These are phyloP conservation scores for Campoplex nolae DNA, from an alignment of 2,888 invertebrate genomes.

Conservation along the genomic window DNA sequence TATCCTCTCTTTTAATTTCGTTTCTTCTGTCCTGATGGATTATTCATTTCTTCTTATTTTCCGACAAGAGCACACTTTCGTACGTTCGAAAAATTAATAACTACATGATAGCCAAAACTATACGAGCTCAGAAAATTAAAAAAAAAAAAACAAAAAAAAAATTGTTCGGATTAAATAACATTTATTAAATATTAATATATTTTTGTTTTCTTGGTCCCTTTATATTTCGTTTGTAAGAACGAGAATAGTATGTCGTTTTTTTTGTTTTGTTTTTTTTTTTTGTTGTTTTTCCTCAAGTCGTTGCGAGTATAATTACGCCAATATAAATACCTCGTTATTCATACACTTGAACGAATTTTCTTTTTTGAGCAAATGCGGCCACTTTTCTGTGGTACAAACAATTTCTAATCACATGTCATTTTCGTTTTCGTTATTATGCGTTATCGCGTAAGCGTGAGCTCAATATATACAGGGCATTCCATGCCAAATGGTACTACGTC, in stretches of 20 bases:
- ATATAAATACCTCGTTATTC: constrained; percentile 30
- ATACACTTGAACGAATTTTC: neutral
- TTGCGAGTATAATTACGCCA: constrained; percentile 59
- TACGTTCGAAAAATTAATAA: neutral
- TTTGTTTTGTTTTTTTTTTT: too few relatives aligned
- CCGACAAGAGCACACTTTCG: constrained; percentile 24
- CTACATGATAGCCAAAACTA: neutral
- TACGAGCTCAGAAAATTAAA: neutral
- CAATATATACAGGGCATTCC: neutral
- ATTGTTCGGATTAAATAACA: neutral
- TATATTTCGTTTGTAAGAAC: constrained; percentile 3
- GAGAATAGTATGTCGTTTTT: neutral
- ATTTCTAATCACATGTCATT: constrained; percentile 29
- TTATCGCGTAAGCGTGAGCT: constrained; percentile 29
- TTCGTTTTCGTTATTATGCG: constrained; percentile 9
- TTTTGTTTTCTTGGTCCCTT: constrained; percentile 41
- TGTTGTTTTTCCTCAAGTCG: neutral
- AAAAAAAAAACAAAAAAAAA: neutral
- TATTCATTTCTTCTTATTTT: constrained; percentile 1
- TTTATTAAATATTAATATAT: constrained; percentile 23
- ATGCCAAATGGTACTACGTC: too few relatives aligned
- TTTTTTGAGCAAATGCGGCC: constrained; percentile 60
- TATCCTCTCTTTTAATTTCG: constrained; percentile 47
- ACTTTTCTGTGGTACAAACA: constrained; percentile 4
- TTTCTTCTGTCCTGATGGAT: constrained; percentile 44